A percentile compares a stretch with the other conserved stretches of the same genome.
Evolutionary conservation across 2,797 vertebrate genomes (phyloP).

Genomic region (Oreortyx pictus): DNA sequence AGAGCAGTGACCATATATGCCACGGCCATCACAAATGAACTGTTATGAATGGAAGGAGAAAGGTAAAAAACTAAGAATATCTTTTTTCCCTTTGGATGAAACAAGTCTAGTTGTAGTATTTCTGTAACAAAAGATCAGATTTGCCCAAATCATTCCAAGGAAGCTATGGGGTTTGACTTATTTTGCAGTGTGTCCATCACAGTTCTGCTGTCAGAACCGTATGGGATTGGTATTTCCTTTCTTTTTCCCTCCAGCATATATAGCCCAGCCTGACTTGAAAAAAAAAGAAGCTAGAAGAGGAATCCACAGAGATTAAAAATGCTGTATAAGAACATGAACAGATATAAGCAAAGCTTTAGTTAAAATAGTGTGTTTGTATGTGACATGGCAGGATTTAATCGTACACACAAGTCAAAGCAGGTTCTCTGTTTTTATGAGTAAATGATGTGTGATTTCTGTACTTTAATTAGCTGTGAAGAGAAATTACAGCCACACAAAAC

Average conservation of each 20-base stretch:
- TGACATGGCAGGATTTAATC: conserved; percentile 5
- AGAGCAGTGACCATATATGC: not conserved
- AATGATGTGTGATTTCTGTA: not conserved
- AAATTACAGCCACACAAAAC: not conserved
- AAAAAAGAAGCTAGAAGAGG: not conserved
- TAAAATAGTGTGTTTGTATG: not conserved
- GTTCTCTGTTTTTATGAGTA: not conserved
- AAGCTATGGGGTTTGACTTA: not conserved
- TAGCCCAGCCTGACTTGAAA: not conserved
- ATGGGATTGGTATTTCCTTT: not conserved
- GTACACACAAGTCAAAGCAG: not conserved
- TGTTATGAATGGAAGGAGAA: not conserved
- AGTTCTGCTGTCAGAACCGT: not conserved
- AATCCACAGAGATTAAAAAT: not conserved
- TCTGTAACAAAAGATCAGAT: not conserved
- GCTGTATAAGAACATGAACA: not conserved
- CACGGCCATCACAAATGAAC: not conserved
- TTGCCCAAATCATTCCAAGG: not conserved
- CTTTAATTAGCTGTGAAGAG: conserved; percentile 21
- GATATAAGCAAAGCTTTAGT: not conserved
- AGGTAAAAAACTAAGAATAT: not conserved
- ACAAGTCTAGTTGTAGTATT: not conserved
- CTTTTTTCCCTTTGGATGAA: not conserved
- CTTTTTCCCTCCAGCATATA: not conserved
- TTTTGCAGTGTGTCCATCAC: not conserved